These are phyloP conservation scores for Torymus aiolomorphi DNA, from an alignment of 2,888 invertebrate genomes.

Conservation along the genomic window DNA sequence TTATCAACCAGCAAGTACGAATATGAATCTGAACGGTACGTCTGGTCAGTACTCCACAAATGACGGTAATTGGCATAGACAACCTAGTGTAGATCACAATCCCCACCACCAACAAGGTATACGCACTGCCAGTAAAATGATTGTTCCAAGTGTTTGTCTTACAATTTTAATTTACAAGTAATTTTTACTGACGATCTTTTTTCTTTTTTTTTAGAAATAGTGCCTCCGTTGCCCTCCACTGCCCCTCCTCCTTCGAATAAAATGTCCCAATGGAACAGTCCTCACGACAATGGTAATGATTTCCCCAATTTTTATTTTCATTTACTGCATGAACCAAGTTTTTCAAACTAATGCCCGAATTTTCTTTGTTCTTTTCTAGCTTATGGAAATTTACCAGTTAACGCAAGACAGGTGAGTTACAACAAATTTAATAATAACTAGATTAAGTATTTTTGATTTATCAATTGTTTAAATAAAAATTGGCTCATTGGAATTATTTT, in stretches of 20 bases:
- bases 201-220: constrained; percentile 77
- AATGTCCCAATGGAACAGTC: constrained; percentile 70
- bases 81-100: constrained; percentile 67
- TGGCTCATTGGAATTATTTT: not conserved
- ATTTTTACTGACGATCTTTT: constrained; percentile 21
- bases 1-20: constrained; percentile 70
- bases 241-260: constrained; percentile 77
- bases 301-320: constrained; percentile 5
- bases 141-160: constrained; percentile 48
- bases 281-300: constrained; percentile 73
- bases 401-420: constrained; percentile 70
- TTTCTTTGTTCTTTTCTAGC: constrained; percentile 70
- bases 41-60: constrained; percentile 69
- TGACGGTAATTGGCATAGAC: constrained; percentile 70
- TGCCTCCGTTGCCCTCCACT: constrained; percentile 79
- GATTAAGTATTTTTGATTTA: not conserved
- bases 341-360: constrained; percentile 1
- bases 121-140: constrained; percentile 55
- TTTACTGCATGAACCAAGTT: not conserved
- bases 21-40: constrained; percentile 72
- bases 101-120: constrained; percentile 68
- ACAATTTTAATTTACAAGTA: constrained; percentile 18
- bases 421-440: not conserved
- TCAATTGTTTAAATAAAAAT: constrained; percentile 10
- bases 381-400: constrained; percentile 73